Conservation (phyloP, 2,888 invertebrate species). For the Julus scanicus region DNA sequence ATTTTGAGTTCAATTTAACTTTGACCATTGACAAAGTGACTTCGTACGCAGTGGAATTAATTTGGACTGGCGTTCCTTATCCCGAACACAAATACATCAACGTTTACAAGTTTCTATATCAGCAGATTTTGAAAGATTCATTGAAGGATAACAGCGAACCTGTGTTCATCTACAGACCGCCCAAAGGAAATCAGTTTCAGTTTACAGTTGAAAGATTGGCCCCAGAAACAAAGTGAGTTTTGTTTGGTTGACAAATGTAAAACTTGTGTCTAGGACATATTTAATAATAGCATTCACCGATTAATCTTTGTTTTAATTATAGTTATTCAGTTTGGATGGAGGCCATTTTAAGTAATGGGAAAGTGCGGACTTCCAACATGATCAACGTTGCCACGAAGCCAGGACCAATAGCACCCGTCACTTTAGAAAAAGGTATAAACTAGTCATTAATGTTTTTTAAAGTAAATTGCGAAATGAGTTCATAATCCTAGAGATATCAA, state of each 20-base stretch:
- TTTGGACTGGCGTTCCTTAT: constrained; percentile 86
- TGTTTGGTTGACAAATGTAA: too few species aligned
- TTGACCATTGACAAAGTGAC: constrained; percentile 82
- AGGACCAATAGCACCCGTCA: constrained; percentile 64
- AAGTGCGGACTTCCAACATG: constrained; percentile 89
- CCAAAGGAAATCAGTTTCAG: constrained; percentile 75
- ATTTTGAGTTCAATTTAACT: constrained; percentile 83
- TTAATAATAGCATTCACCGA: constrained; percentile 25
- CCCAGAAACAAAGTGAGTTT: constrained; percentile 74
- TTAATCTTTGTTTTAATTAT: background rate
- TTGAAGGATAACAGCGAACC: constrained; percentile 71
- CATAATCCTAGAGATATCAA: too few species aligned
- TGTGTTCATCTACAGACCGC: constrained; percentile 78
- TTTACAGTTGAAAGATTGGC: constrained; percentile 75
- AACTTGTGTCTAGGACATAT: too few species aligned
- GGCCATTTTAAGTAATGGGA: constrained; percentile 88
- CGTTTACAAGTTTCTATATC: constrained; percentile 84
- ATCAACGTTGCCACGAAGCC: constrained; percentile 88
- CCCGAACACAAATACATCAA: constrained; percentile 91
- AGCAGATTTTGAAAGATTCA: constrained; percentile 73
- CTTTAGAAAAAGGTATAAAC: constrained; percentile 57
- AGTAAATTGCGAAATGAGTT: background rate
- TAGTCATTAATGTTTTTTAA: background rate
- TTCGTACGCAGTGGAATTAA: constrained; percentile 79
- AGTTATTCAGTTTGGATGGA: constrained; percentile 90